Evolutionary conservation across 2,113 vertebrate genomes (phyloP).

Genomic region (Sceloporus tristichus): DNA sequence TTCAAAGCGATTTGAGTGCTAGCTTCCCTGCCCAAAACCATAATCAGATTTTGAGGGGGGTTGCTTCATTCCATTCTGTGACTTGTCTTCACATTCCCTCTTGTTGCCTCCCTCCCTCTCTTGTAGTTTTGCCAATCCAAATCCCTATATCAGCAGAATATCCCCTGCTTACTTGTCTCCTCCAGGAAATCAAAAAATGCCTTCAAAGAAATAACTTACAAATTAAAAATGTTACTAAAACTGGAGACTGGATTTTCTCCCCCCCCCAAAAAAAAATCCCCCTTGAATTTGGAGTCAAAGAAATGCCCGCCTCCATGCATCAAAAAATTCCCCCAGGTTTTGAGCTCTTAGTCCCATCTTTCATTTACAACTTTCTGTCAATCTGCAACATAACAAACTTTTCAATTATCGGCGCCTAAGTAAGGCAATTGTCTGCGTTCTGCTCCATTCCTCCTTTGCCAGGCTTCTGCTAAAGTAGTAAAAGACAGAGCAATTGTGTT

Average conservation of each 20-base stretch:
- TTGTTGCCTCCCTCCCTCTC: background rate
- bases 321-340: background rate
- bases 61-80: background rate
- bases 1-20: background rate
- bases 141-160: background rate
- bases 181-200: background rate
- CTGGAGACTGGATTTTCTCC: background rate
- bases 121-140: background rate
- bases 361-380: conserved; percentile 5
- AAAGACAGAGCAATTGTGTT: conserved; percentile 72
- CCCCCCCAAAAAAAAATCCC: too few relatives aligned
- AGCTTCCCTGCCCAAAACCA: background rate
- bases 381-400: fast-evolving
- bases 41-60: background rate
- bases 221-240: background rate
- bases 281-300: too few relatives aligned
- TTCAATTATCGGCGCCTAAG: background rate
- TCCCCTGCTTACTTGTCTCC: background rate
- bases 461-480: conserved; percentile 49
- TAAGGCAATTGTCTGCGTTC: background rate
- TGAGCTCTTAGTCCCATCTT: background rate
- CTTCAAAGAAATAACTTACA: background rate
- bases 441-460: conserved; percentile 6
- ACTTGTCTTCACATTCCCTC: background rate
- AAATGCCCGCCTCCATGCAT: background rate